These are phyloP conservation scores for Calcarius lapponicus DNA, from an alignment of 2,797 vertebrate species.

Conservation along the genomic window DNA sequence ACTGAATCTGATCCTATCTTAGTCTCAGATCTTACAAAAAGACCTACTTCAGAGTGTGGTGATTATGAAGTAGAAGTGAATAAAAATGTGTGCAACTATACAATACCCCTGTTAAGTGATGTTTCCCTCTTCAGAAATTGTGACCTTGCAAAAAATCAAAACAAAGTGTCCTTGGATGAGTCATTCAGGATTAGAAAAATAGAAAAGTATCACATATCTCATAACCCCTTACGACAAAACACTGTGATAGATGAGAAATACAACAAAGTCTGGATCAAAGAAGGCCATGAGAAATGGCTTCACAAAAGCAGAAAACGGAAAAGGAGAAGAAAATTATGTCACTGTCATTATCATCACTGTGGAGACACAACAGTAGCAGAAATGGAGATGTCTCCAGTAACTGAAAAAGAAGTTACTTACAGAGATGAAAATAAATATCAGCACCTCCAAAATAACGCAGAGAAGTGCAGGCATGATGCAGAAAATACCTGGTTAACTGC, in stretches of 20 bases:
- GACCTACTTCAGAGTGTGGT: background rate
- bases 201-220: conserved; percentile 67
- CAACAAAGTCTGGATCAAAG: conserved; percentile 72
- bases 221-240: conserved; percentile 61
- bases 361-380: conserved; percentile 34
- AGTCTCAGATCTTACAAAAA: background rate
- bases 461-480: conserved; percentile 1
- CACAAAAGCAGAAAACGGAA: conserved; percentile 76
- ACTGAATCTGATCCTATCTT: conserved; percentile 4
- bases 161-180: conserved; percentile 51
- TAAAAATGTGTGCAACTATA: background rate
- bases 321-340: conserved; percentile 73
- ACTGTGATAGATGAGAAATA: conserved; percentile 63
- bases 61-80: background rate
- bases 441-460: conserved; percentile 18
- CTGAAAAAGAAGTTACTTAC: conserved; percentile 11
- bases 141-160: conserved; percentile 56
- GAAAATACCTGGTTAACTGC: background rate
- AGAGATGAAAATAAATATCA: conserved; percentile 12
- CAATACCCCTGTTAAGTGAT: background rate
- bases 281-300: conserved; percentile 65
- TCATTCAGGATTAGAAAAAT: conserved; percentile 63
- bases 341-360: conserved; percentile 43
- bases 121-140: conserved; percentile 5
- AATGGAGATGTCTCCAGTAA: background rate